Base-by-base conservation (phyloP, 1,140 invertebrate genomes). In the Zaprionus nigranus region DNA sequence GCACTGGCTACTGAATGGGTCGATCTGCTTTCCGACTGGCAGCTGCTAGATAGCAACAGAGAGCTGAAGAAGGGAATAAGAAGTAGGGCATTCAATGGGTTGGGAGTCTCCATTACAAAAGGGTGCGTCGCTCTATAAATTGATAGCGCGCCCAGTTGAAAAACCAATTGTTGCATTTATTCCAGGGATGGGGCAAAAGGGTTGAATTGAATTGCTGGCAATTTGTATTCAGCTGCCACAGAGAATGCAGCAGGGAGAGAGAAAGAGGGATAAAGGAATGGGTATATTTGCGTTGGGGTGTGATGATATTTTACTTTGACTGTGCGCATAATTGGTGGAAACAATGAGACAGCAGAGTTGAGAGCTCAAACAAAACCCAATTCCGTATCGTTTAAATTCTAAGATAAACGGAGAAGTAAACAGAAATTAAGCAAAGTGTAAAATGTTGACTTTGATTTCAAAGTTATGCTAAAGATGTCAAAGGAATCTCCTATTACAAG, bases 81-180 rank as follows among this genome's bases (percentile, higher is more conserved):
- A 34, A 34, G 5, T 24, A 22, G 22, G 17, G 15, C 13, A 1
- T 24, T 2, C 38, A 12, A 15, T 58, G 38, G 34, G 56, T 36
- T 22, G 7, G 36, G 3, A 40, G 13, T 43, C 24, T 30, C 17
- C 40, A 38, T 20, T 17, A 63, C 56, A 75, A 68, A 69, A 75
- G 72, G 58, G 36, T 68, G 72, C 72, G 59, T 51, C 17, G 22
- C 38, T 51, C 58, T 57, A 61, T 56, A 57, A 74, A 74, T 68
- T 74, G 49, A 74, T 61, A 73, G 62, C 70, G 34, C 51, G 15
- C 36, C 53, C 28, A 58, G 30, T 30, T 34, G 24, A 36, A 51
- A 46, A 79, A 77, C 78, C 78, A 79, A 79, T 79, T 79, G 78
- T 79, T 79, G 78, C 74, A 72, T 72, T 72, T 60, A 28, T 57